Base-by-base conservation (phyloP, 2,113 vertebrate genomes). In the Holacanthus passer region DNA sequence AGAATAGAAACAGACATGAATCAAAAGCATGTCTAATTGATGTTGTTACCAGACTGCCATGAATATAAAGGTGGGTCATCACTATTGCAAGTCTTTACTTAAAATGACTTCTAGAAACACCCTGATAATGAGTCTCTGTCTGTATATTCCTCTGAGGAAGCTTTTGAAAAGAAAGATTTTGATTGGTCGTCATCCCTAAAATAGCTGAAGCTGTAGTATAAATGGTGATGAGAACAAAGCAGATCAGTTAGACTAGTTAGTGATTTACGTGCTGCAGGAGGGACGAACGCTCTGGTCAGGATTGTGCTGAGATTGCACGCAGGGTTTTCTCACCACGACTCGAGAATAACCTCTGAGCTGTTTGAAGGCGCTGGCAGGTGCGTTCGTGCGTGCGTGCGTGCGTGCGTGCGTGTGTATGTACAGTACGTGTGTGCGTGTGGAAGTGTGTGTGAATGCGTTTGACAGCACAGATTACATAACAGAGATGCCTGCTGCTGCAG, bases 401-500 rank as follows among this genome's bases (percentile, higher is more conserved):
- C 27, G 32, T 31, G 70, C 62, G 72, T 35, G 27, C 43, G 45
- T 67, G 70, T 68, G 31, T 71, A 47, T 81, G 52, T 59, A 14
- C 31, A 47, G 35, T 63, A 59, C 35, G 77, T 64, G 62, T 43
- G 41, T 76, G 52, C 63, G 39, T 67, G 81, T 64, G 68, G 47
- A 81, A 74, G 83, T 81, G 87, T 88, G 83, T 87, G 89, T 87
- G 77, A 85, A 78, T 74, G 63, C 27, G 32, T 87, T 90, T 90
- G 87, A 87, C 84, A 84, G 90, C 69, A 22, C 77, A 69, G 73
- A 71, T 92, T 94, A 85, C 84, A 89, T 92, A 92, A 94, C 77
- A 53, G 64, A 62, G 55, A 81, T 65, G 84, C 85, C 84, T 88
- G 89, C 89, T 93, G 91, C 87, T 92, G 69, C 72, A 84, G 90